Percentiles rank a stretch among this genome's conserved stretches.
These are phyloP conservation scores for Petrocephalus sullivani DNA, from an alignment of 2,797 vertebrate species.

Conservation along the genomic window DNA sequence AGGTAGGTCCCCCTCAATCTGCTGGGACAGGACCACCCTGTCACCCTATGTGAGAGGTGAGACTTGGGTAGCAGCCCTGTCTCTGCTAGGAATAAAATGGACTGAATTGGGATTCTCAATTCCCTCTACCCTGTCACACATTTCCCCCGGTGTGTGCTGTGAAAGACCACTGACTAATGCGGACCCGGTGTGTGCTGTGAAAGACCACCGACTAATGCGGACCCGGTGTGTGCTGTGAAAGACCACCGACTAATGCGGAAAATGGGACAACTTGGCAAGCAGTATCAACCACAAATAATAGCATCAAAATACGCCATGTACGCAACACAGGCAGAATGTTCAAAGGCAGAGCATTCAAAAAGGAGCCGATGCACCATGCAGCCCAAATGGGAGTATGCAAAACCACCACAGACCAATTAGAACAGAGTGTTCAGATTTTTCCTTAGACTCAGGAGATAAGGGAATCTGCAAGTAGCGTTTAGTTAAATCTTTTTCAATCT, in stretches of 20 bases:
- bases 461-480: too few species aligned
- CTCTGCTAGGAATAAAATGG: background rate
- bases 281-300: background rate
- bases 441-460: too few species aligned
- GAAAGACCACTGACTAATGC: background rate
- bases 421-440: background rate
- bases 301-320: background rate
- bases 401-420: background rate
- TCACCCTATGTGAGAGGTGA: background rate
- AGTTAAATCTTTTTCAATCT: too few species aligned
- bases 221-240: background rate
- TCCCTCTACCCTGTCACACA: background rate
- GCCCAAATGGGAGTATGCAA: background rate
- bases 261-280: background rate
- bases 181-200: background rate
- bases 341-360: background rate
- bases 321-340: background rate
- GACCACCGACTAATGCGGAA: background rate
- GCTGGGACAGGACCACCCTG: background rate
- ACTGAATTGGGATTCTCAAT: background rate
- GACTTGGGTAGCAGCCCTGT: background rate
- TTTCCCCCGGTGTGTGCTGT: background rate
- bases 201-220: background rate
- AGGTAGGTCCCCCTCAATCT: background rate
- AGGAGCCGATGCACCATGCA: background rate